Percentiles rank a stretch among this genome's conserved stretches.
phyloP scores from a whole-genome alignment of 2,113 vertebrate species.

The Thalassoma bifasciatum region DNA sequence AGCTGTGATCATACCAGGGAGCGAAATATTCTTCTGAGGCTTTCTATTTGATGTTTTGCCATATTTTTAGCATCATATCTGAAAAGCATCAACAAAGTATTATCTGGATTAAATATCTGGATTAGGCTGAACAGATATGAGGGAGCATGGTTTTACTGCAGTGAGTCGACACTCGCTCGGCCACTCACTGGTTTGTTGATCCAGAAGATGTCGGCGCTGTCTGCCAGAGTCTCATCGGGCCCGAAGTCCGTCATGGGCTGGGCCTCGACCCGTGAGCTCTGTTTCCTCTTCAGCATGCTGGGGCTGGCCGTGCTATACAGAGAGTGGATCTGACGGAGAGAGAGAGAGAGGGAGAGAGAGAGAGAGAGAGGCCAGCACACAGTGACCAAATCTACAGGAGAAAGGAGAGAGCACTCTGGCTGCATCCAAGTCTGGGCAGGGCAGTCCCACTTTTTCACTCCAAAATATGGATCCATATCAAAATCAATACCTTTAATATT shows the following conservation, averaged over 20 bases:
- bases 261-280: slow-evolving; percentile 97
- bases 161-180: background rate
- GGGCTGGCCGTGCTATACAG: slow-evolving; percentile 89
- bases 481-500: background rate
- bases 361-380: slow-evolving; percentile 61
- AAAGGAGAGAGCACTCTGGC: slow-evolving; percentile 63
- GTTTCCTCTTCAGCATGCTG: slow-evolving; percentile 99
- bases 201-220: slow-evolving; percentile 98
- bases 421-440: slow-evolving; percentile 77
- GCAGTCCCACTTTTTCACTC: slow-evolving; percentile 18
- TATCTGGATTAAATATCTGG: background rate
- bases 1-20: background rate
- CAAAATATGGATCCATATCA: slow-evolving; percentile 25
- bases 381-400: slow-evolving; percentile 65
- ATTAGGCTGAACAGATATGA: background rate
- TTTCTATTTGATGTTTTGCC: background rate
- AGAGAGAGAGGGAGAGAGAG: too few relatives aligned
- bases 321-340: slow-evolving; percentile 85
- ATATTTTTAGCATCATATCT: background rate
- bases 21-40: background rate
- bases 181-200: slow-evolving; percentile 98
- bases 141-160: background rate
- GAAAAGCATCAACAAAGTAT: background rate
- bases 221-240: slow-evolving; percentile 95
- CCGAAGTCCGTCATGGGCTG: slow-evolving; percentile 98